Evolutionary conservation across 2,113 vertebrate genomes (phyloP).

Genomic region (Isichthys henryi): DNA sequence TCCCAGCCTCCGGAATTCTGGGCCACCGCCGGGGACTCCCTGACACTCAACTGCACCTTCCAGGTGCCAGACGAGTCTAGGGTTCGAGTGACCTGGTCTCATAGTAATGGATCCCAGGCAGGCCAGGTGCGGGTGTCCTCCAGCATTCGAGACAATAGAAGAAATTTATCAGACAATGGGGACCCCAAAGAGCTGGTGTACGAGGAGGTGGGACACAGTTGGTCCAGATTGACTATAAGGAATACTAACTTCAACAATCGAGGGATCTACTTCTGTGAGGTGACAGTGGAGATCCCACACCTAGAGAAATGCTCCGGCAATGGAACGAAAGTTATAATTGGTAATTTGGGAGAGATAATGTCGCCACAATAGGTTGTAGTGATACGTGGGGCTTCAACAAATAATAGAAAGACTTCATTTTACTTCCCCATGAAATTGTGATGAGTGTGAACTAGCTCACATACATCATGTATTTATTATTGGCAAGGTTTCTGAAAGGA

Average conservation of each 20-base stretch:
- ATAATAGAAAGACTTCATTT: background rate
- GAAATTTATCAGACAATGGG: no score
- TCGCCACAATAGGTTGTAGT: background rate
- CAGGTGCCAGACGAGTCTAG: background rate
- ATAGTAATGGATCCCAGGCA: no score
- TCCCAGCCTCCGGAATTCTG: background rate
- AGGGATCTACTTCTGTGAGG: slow-evolving; percentile 41
- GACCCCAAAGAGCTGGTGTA: background rate
- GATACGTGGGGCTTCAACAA: background rate
- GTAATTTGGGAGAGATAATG: slow-evolving; percentile 21
- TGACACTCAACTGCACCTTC: slow-evolving; percentile 38
- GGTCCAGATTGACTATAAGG: background rate
- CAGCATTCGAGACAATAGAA: no score
- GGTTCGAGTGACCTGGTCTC: no score
- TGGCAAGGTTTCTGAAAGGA: background rate
- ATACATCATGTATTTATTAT: background rate
- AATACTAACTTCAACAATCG: background rate
- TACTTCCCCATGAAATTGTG: background rate
- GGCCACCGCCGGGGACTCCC: background rate
- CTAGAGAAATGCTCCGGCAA: rapidly evolving
- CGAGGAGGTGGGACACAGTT: rapidly evolving
- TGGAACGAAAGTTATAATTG: slow-evolving; percentile 27
- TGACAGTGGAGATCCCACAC: slow-evolving; percentile 25
- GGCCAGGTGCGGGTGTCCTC: no score
- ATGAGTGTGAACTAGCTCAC: background rate